phyloP scores from a whole-genome alignment of 2,888 invertebrate species.

The Dascillus cervinus region DNA sequence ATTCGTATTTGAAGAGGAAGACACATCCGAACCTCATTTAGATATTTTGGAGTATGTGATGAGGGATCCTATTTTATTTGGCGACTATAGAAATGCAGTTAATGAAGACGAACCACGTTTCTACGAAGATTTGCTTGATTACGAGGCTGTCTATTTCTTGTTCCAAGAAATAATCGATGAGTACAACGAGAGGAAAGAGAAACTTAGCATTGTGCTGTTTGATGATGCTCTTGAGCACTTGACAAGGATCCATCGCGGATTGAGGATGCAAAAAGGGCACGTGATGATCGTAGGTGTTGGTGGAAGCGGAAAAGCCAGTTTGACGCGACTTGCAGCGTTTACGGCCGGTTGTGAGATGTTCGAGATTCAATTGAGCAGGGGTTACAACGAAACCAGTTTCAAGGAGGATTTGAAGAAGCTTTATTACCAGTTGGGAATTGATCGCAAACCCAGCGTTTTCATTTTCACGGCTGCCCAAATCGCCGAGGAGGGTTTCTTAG shows the following conservation, averaged over 20 bases:
- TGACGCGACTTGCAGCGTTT: slow-evolving; percentile 73
- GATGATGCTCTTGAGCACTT: slow-evolving; percentile 89
- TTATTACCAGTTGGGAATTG: slow-evolving; percentile 69
- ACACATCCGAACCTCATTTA: slow-evolving; percentile 40
- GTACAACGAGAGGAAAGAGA: slow-evolving; percentile 67
- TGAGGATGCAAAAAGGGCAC: slow-evolving; percentile 79
- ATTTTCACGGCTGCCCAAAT: slow-evolving; percentile 79
- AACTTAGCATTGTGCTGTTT: slow-evolving; percentile 77
- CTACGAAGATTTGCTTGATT: slow-evolving; percentile 86
- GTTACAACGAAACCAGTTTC: slow-evolving; percentile 75
- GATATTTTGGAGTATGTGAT: slow-evolving; percentile 58
- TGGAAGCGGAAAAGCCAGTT: slow-evolving; percentile 80
- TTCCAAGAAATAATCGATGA: slow-evolving; percentile 87
- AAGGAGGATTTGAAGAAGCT: slow-evolving; percentile 80
- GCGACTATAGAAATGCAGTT: slow-evolving; percentile 79
- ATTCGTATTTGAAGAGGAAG: slow-evolving; percentile 34
- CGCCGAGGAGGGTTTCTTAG: slow-evolving; percentile 75
- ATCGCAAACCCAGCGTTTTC: slow-evolving; percentile 72
- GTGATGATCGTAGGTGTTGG: slow-evolving; percentile 81
- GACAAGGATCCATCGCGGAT: slow-evolving; percentile 76
- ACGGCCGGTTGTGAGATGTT: slow-evolving; percentile 78
- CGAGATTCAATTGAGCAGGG: slow-evolving; percentile 74
- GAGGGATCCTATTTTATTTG: slow-evolving; percentile 77
- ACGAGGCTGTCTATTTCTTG: slow-evolving; percentile 78
- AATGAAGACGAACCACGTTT: slow-evolving; percentile 71